Base-by-base conservation (phyloP, 2,797 vertebrate genomes). In the Rousettus madagascariensis region DNA sequence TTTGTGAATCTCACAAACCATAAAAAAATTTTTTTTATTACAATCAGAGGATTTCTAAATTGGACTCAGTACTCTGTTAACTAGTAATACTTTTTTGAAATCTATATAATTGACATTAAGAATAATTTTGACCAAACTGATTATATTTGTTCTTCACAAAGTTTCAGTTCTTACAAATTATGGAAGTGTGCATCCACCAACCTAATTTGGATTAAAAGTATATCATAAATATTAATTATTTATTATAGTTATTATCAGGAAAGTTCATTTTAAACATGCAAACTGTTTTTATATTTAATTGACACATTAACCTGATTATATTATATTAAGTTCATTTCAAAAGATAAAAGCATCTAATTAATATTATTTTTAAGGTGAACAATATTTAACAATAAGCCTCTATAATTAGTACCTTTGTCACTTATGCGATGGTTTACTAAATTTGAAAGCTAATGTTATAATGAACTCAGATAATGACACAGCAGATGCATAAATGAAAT, bases 391-490 rank as follows among this genome's bases (percentile, higher is more conserved):
- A 75, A 28, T 95, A 92, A 90, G 10, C 4, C 43, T 88, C n/a
- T 46, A 1, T 80, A 94, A 77, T 94, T 78, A 83, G 38, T 51
- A n/a, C 5, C 43, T 79, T 65, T 95, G 36, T 68, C 78, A 86
- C 11, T 89, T 93, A 91, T 53, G 26, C 51, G 65, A 36, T 90
- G 68, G 49, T 69, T 33, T 96, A 59, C 86, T 91, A 86, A 86
- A 86, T 88, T 68, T 94, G 49, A 94, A 75, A 49, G n/a, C 41
- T 85, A 82, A 96, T 90, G 33, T 26, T 92, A 78, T 69, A 96
- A 83, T 89, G 49, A 55, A 86, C 51, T 88, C 46, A 95, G 61
- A 92, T 95, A 94, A 91, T 94, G 86, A 75, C 19, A 91, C 0
- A 22, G 41, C 68, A 94, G 78, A 86, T 90, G 30, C 59, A 75